A percentile compares a stretch with the other conserved stretches of the same genome.
These are phyloP conservation scores for Myotis findleyi DNA, from an alignment of 2,797 vertebrate genomes.

Conservation along the genomic window DNA sequence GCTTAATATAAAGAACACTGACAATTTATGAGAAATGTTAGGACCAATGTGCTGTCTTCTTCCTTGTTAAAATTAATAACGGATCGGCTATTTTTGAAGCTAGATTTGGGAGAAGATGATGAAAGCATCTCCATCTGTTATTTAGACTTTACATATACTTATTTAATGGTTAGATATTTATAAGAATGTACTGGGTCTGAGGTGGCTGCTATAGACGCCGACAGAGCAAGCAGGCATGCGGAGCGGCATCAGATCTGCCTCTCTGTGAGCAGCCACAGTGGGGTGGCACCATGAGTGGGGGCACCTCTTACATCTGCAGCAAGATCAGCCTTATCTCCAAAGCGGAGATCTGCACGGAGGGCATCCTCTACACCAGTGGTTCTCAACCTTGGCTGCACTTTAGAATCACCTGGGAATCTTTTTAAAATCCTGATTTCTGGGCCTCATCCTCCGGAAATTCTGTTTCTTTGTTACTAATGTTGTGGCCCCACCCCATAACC, in stretches of 20 bases:
- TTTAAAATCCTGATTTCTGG: too few species aligned
- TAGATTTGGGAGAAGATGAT: background rate
- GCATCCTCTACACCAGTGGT: constrained; percentile 87
- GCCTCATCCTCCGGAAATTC: too few species aligned
- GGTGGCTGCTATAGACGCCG: constrained; percentile 70
- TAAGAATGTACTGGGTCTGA: constrained; percentile 54
- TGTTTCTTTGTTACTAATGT: too few species aligned
- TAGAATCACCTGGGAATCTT: too few species aligned
- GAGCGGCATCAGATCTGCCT: background rate
- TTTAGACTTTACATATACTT: background rate
- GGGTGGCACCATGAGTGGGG: constrained; percentile 91
- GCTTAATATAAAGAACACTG: background rate
- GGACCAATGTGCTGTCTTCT: background rate
- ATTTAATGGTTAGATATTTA: background rate
- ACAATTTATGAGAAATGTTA: constrained; percentile 20
- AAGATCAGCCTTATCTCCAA: constrained; percentile 96
- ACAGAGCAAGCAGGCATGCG: constrained; percentile 34
- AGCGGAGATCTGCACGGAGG: constrained; percentile 95
- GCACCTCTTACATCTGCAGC: constrained; percentile 98
- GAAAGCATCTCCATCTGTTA: background rate
- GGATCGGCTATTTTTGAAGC: background rate
- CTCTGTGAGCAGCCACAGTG: constrained; percentile 26
- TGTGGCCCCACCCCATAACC: too few species aligned
- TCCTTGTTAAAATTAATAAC: constrained; percentile 31
- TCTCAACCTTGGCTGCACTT: too few species aligned